phyloP scores from a whole-genome alignment of 2,797 vertebrate species.

The Hybognathus amarus region DNA sequence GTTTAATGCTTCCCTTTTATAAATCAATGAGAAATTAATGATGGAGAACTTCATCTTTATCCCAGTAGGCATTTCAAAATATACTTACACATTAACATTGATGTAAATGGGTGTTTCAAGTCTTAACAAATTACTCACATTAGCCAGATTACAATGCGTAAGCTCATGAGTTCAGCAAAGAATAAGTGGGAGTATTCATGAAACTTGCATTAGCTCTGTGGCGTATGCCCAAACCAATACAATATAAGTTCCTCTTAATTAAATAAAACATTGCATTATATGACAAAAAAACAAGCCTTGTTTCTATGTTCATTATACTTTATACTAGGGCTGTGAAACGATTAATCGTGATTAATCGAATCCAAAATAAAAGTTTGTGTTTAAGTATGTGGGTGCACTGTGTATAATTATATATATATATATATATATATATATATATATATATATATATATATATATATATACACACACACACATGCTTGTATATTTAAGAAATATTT shows the following conservation, averaged over 20 bases:
- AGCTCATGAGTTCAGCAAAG: background rate
- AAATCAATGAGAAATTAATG: background rate
- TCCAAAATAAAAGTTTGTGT: no score
- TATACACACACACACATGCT: no score
- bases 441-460: no score
- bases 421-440: no score
- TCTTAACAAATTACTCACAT: background rate
- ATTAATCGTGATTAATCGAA: no score
- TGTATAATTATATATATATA: no score
- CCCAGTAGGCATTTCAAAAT: background rate
- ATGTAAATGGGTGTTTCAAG: slow-evolving; percentile 1
- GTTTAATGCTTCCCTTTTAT: slow-evolving; percentile 13
- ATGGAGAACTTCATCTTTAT: slow-evolving; percentile 5
- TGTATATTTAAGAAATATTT: no score
- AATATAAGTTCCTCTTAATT: background rate
- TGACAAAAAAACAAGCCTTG: background rate
- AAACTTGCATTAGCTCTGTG: background rate
- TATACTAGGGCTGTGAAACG: no score
- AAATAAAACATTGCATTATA: background rate
- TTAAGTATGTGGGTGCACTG: no score
- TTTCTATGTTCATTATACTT: background rate
- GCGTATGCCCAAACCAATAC: background rate
- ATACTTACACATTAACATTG: background rate
- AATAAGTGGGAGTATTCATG: background rate
- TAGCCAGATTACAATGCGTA: background rate